Evolutionary conservation across 35 echinoderm and acorn worm species (phyloP), one percentile per base, ranked within the genome.

Genomic region (Apostichopus parvimensis): DNA sequence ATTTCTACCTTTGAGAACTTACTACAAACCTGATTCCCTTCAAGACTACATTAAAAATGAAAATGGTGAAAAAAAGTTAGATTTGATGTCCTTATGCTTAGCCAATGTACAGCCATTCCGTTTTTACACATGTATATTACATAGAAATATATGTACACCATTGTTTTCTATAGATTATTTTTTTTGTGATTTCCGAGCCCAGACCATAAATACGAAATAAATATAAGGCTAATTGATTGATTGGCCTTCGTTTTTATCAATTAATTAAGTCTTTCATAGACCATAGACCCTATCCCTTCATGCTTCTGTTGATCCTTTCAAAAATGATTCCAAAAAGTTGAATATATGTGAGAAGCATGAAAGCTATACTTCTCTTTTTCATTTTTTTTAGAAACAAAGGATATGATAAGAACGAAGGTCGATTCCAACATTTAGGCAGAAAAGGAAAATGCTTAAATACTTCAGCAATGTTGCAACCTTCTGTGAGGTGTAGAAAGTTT

Each of bases 61-160:
- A 79, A 82, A 82, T 82, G 79, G 79, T 82, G 79, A 82, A 55
- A 84, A 84, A 84, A 84, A 84, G 81, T 84, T 84, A 84, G 81
- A 84, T 60, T 84, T 25, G 20, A 84, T 84, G 55, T 84, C 54
- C 52, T 20, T 55, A 82, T 59, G 81, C 81, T 84, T 54, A 84
- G 81, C 81, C 57, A 75, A 75, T 75, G 81, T 84, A 84, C 81
- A 84, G 81, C 81, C 81, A 56, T 84, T 84, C 54, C 55, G 58
- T 84, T 84, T 84, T 84, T 58, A 56, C 55, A 56, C 55, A 84
- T 58, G 81, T 84, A 84, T 84, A 22, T 84, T 84, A 84, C 81
- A 84, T 75, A 84, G 81, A 58, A 56, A 22, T 56, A 58, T 84
- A 84, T 84, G 28, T 84, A 84, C 81, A 84, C 81, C 20, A 58